Conservation (phyloP, 2,888 invertebrate species). For the Tachina fera region DNA sequence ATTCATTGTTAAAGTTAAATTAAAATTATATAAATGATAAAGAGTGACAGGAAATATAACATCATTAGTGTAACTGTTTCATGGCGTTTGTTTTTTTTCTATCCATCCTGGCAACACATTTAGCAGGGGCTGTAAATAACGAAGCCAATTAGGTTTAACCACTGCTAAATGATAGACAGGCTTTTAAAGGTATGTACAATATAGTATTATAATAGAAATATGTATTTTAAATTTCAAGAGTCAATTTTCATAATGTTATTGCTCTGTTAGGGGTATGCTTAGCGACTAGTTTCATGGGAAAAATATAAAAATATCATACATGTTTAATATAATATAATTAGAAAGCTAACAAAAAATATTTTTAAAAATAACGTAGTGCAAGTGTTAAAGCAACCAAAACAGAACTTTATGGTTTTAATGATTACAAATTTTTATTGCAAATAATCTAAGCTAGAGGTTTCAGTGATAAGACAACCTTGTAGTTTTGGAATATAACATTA, state of each 20-base stretch:
- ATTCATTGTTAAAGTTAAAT: slow-evolving; percentile 59
- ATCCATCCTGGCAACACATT: background rate
- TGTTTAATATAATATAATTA: no score
- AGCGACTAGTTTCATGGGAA: background rate
- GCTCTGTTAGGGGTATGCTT: background rate
- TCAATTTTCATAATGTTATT: slow-evolving; percentile 2
- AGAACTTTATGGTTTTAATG: no score
- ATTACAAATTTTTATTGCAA: no score
- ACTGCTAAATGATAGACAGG: background rate
- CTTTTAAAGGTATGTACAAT: slow-evolving; percentile 4
- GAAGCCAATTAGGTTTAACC: slow-evolving; percentile 30
- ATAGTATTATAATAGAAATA: background rate
- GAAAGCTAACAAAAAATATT: no score
- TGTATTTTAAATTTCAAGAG: background rate
- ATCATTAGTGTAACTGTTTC: slow-evolving; percentile 35
- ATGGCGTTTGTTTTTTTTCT: background rate
- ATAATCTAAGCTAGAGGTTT: no score
- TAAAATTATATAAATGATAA: slow-evolving; percentile 63
- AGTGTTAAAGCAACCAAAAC: no score
- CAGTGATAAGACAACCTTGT: no score
- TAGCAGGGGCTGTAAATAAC: slow-evolving; percentile 13
- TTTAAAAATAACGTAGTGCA: no score
- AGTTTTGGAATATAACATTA: no score
- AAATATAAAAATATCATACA: background rate
- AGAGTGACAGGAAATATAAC: slow-evolving; percentile 29